Evolutionary conservation across 2,888 invertebrate genomes (phyloP).

Genomic region (Eugnorisma glareosa): DNA sequence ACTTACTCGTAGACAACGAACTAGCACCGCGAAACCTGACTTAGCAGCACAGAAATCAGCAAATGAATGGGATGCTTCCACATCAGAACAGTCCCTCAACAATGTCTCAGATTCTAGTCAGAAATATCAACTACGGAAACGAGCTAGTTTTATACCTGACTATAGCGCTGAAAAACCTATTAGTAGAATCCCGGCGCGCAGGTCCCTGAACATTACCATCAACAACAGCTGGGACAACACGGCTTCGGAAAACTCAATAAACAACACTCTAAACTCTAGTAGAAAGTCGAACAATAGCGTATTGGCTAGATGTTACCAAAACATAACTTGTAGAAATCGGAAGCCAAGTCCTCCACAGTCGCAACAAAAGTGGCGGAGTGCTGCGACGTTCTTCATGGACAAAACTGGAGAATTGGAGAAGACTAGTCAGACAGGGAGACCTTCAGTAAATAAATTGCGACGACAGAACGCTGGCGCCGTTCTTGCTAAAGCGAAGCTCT

Average conservation of each 20-base stretch:
- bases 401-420: slow-evolving; percentile 86
- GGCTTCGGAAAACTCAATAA: slow-evolving; percentile 79
- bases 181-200: slow-evolving; percentile 80
- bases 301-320: slow-evolving; percentile 76
- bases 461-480: slow-evolving; percentile 95
- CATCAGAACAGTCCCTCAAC: slow-evolving; percentile 78
- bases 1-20: slow-evolving; percentile 86
- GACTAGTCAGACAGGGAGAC: slow-evolving; percentile 90
- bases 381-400: slow-evolving; percentile 89
- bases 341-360: slow-evolving; percentile 76
- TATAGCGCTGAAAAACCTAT: slow-evolving; percentile 81
- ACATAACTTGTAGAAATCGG: slow-evolving; percentile 70
- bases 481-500: slow-evolving; percentile 94
- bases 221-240: slow-evolving; percentile 80
- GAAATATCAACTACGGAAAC: slow-evolving; percentile 82
- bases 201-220: slow-evolving; percentile 80
- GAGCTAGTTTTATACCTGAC: slow-evolving; percentile 81
- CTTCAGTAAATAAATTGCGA: slow-evolving; percentile 93
- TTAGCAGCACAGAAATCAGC: slow-evolving; percentile 71
- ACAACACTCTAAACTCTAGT: slow-evolving; percentile 77
- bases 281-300: slow-evolving; percentile 76
- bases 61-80: slow-evolving; percentile 80
- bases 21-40: slow-evolving; percentile 79
- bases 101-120: slow-evolving; percentile 77
- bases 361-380: slow-evolving; percentile 89